Percentiles rank a stretch among this genome's conserved stretches.
Evolutionary conservation across 2,113 vertebrate species (phyloP).

Genomic region (Nothocercus nigrocapillus): DNA sequence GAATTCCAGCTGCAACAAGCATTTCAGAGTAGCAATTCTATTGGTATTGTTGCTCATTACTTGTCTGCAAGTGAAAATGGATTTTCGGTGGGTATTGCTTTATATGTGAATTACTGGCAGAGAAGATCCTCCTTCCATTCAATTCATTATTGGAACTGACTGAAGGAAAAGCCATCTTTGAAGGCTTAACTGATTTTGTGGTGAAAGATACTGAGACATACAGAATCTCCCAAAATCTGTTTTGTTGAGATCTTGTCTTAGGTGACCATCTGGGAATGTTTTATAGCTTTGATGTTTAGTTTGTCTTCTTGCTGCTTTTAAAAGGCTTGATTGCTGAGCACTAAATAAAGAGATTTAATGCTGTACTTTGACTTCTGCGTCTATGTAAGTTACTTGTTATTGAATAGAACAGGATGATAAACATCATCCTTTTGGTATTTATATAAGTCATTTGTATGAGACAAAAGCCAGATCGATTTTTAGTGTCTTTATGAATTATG

Average conservation of each 20-base stretch:
- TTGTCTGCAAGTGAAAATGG: background rate
- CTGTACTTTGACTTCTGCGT: background rate
- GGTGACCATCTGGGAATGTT: background rate
- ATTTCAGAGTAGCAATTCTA: background rate
- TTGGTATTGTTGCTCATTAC: background rate
- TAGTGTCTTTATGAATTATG: slow-evolving; percentile 9
- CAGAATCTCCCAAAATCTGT: background rate
- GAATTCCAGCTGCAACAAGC: background rate
- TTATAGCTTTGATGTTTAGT: background rate
- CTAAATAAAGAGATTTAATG: background rate
- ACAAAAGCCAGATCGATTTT: slow-evolving; percentile 20
- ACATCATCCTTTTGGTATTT: background rate
- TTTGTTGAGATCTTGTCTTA: background rate
- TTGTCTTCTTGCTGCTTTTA: background rate
- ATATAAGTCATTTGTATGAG: background rate
- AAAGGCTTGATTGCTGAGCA: background rate
- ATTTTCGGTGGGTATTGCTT: background rate
- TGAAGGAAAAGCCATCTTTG: background rate
- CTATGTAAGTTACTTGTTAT: background rate
- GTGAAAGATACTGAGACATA: background rate
- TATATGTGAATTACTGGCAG: background rate
- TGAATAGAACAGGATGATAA: background rate
- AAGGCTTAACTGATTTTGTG: background rate
- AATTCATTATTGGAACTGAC: background rate
- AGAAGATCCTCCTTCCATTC: background rate